A percentile compares a stretch with the other conserved stretches of the same genome.
Conservation (phyloP, 2,888 invertebrate genomes). For the Drosophila multiciliata region DNA sequence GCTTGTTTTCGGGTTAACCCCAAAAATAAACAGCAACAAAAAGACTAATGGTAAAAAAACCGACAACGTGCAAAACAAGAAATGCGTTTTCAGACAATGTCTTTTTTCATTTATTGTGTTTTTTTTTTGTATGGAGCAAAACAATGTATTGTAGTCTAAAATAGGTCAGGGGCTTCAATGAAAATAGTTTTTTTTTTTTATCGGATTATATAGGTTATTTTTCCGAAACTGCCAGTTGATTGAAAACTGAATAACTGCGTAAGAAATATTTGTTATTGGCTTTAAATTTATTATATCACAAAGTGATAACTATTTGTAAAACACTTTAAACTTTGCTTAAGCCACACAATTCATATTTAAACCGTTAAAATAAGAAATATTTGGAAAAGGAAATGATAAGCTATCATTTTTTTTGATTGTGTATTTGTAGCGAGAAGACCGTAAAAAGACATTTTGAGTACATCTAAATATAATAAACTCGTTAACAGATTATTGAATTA, state of each 20-base stretch:
- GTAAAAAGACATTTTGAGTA: no score
- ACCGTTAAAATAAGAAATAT: not conserved
- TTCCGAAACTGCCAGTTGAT: slow-evolving; percentile 19
- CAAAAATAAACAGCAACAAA: slow-evolving; percentile 32
- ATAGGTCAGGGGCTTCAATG: slow-evolving; percentile 49
- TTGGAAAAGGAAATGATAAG: not conserved
- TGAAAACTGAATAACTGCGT: slow-evolving; percentile 20
- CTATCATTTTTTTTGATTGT: not conserved
- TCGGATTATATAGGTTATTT: not conserved
- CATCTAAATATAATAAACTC: not conserved
- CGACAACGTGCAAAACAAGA: slow-evolving; percentile 26
- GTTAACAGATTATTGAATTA: not conserved
- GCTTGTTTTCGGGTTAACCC: slow-evolving; percentile 57
- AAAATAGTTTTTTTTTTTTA: slow-evolving; percentile 1
- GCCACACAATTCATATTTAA: no score
- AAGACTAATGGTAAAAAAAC: slow-evolving; percentile 25
- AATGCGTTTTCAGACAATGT: slow-evolving; percentile 32
- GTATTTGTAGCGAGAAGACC: not conserved
- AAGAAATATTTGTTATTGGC: not conserved
- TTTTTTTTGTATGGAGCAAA: slow-evolving; percentile 19
- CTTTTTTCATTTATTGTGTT: slow-evolving; percentile 21
- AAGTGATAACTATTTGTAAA: not conserved
- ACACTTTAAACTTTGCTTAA: not conserved
- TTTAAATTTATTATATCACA: not conserved
- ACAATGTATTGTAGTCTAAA: slow-evolving; percentile 31